A percentile compares a stretch with the other conserved stretches of the same genome.
phyloP scores from a whole-genome alignment of 1,140 invertebrate species.

The Lepidurus couesii region DNA sequence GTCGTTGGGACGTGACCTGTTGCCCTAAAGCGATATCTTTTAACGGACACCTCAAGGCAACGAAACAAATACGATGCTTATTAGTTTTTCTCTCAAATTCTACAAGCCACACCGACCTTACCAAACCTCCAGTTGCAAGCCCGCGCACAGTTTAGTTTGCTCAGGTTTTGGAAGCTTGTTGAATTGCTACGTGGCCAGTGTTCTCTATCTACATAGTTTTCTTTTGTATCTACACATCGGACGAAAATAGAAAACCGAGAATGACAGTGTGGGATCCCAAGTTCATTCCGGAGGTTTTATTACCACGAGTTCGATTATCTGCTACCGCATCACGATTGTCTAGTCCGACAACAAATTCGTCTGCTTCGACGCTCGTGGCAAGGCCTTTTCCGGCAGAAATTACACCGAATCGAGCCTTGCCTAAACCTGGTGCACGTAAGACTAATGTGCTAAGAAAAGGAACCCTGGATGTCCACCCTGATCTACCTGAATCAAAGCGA shows the following conservation, averaged over 20 bases:
- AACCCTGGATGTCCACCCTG: no score
- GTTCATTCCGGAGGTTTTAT: neutral
- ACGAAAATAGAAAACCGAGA: neutral
- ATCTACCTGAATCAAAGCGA: no score
- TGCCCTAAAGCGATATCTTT: neutral
- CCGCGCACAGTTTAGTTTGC: no score
- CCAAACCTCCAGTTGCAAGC: no score
- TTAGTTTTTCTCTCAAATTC: no score
- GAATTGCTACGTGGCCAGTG: no score
- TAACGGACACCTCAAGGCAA: neutral
- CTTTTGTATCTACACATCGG: neutral
- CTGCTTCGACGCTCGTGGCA: neutral
- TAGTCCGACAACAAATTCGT: neutral
- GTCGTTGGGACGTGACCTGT: neutral
- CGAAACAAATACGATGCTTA: no score
- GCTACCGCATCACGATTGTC: neutral
- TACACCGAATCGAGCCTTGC: neutral
- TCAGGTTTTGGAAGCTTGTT: no score
- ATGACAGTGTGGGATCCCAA: constrained; percentile 1
- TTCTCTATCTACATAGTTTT: no score
- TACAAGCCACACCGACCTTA: no score
- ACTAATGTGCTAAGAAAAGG: neutral
- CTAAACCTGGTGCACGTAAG: neutral
- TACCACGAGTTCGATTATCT: neutral
- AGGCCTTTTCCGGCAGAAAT: neutral